Percentiles rank a stretch among this genome's conserved stretches.
phyloP scores from a whole-genome alignment of 2,113 vertebrate species.

The Antechinus stuartii region DNA sequence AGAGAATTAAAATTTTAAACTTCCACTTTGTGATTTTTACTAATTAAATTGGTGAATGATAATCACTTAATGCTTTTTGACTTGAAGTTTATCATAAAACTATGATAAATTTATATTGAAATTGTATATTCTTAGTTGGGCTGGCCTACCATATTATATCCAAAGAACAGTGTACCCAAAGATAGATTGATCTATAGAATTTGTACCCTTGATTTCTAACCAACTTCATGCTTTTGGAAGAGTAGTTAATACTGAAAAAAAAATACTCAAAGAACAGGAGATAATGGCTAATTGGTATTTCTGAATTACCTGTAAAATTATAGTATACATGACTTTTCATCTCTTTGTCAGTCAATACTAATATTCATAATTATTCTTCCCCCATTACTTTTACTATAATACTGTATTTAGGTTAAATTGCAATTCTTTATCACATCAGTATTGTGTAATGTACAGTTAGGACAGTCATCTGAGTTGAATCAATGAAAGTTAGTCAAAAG shows the following conservation, averaged over 20 bases:
- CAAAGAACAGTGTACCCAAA: neutral
- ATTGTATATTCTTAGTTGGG: neutral
- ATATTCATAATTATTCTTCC: slow-evolving; percentile 61
- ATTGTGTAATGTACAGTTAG: slow-evolving; percentile 74
- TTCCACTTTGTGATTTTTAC: neutral
- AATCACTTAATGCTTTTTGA: neutral
- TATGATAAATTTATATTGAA: neutral
- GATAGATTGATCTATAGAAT: neutral
- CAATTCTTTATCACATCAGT: slow-evolving; percentile 75
- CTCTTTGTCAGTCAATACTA: slow-evolving; percentile 73
- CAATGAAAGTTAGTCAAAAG: slow-evolving; percentile 70
- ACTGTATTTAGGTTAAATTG: slow-evolving; percentile 73
- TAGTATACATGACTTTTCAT: slow-evolving; percentile 38
- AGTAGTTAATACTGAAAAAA: slow-evolving; percentile 57
- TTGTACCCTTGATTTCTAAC: slow-evolving; percentile 43
- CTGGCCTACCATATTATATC: neutral
- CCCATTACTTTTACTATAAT: slow-evolving; percentile 78
- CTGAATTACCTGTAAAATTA: slow-evolving; percentile 67
- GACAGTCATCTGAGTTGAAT: slow-evolving; percentile 71
- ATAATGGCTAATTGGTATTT: slow-evolving; percentile 62
- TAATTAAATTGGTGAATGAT: neutral
- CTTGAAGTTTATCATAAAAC: neutral
- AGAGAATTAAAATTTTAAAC: slow-evolving; percentile 4
- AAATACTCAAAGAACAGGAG: slow-evolving; percentile 61
- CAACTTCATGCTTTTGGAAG: slow-evolving; percentile 63